These are phyloP conservation scores for Euura saliciscinereae DNA, from an alignment of 1,140 invertebrate species.

Conservation along the genomic window DNA sequence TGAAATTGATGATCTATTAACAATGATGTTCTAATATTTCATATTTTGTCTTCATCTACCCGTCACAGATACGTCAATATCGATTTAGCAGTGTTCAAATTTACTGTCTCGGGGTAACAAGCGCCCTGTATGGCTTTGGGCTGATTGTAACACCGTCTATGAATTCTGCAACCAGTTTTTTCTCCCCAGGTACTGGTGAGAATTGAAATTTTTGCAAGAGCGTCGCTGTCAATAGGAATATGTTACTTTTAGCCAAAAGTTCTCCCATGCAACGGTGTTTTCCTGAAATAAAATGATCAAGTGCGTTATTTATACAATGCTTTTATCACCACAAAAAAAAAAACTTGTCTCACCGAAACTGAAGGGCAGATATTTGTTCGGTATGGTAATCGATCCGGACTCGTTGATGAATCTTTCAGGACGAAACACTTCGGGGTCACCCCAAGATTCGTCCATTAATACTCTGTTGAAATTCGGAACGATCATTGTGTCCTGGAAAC, in stretches of 20 bases:
- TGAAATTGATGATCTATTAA: too few species aligned
- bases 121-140: conserved; percentile 72
- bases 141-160: conserved; percentile 77
- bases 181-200: conserved; percentile 64
- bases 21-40: too few species aligned
- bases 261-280: conserved; percentile 88
- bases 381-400: conserved; percentile 67
- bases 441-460: conserved; percentile 74
- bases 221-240: conserved; percentile 82
- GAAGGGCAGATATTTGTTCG: conserved; percentile 79
- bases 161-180: conserved; percentile 67
- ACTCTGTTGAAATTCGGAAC: conserved; percentile 81
- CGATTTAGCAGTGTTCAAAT: background rate
- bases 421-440: conserved; percentile 74
- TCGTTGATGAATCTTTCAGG: conserved; percentile 79
- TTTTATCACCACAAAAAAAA: too few species aligned
- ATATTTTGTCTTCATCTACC: too few species aligned
- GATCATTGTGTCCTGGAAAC: conserved; percentile 78
- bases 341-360: conserved; percentile 64
- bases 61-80: too few species aligned
- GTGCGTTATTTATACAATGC: background rate
- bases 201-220: conserved; percentile 82
- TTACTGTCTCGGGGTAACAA: conserved; percentile 63
- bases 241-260: conserved; percentile 79
- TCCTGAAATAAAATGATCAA: conserved; percentile 52